These are phyloP conservation scores for Brachyptera risi DNA, from an alignment of 2,888 invertebrate genomes.

Conservation along the genomic window DNA sequence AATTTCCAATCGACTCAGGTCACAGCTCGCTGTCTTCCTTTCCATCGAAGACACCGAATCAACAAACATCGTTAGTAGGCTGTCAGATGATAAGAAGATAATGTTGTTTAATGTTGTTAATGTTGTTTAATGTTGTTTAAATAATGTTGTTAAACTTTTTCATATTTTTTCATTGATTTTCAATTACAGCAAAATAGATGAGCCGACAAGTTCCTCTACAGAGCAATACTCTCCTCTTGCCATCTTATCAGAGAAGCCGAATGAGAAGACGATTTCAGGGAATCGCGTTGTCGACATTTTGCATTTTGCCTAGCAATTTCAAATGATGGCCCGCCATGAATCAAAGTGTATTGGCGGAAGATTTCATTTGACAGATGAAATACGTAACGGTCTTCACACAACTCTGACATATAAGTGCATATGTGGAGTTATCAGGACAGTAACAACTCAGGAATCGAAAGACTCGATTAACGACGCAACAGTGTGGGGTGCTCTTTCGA, in stretches of 20 bases:
- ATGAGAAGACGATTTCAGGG: not conserved
- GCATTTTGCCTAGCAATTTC: not conserved
- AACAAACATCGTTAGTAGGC: too few relatives aligned
- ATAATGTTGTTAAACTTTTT: not conserved
- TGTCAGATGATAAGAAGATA: too few relatives aligned
- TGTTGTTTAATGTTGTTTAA: not conserved
- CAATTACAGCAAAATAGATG: not conserved
- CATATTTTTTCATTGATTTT: not conserved
- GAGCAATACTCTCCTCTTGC: not conserved
- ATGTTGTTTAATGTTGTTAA: too few relatives aligned
- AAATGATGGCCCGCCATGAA: not conserved
- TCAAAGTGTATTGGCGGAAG: not conserved
- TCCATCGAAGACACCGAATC: too few relatives aligned
- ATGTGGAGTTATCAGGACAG: too few relatives aligned
- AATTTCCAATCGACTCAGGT: too few relatives aligned
- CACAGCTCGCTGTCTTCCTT: too few relatives aligned
- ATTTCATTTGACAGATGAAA: not conserved
- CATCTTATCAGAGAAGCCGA: not conserved
- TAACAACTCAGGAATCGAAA: not conserved
- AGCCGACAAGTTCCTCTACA: too few relatives aligned
- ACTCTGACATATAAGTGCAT: not conserved
- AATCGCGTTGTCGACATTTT: not conserved
- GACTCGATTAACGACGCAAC: not conserved
- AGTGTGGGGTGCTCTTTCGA: slow-evolving; percentile 23
- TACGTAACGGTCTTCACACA: not conserved